These are phyloP conservation scores for Rhyzopertha dominica DNA, from an alignment of 1,140 invertebrate genomes.

Conservation along the genomic window DNA sequence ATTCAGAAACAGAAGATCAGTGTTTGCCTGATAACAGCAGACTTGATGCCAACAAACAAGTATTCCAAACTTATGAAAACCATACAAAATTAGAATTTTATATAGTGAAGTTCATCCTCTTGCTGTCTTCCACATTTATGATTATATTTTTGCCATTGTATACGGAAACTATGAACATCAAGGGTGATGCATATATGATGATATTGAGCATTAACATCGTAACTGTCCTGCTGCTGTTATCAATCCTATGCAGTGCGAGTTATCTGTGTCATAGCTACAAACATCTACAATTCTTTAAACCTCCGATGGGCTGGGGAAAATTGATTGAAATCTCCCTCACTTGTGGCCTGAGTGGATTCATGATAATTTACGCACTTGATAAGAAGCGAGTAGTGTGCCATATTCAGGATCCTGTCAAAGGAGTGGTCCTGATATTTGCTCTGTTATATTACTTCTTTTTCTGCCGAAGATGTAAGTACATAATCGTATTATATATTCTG, in stretches of 20 bases:
- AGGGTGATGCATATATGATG: slow-evolving; percentile 34
- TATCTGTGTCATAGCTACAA: slow-evolving; percentile 27
- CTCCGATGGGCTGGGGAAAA: slow-evolving; percentile 25
- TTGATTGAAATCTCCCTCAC: slow-evolving; percentile 26
- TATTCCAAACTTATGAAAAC: slow-evolving; percentile 14
- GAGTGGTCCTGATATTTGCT: slow-evolving; percentile 53
- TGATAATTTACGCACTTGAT: slow-evolving; percentile 37
- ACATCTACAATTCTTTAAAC: slow-evolving; percentile 25
- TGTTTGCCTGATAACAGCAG: slow-evolving; percentile 27
- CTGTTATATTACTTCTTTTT: slow-evolving; percentile 58
- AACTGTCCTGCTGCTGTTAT: slow-evolving; percentile 20
- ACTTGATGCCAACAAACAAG: slow-evolving; percentile 16
- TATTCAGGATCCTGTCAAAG: slow-evolving; percentile 57
- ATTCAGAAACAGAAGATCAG: slow-evolving; percentile 31
- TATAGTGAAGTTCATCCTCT: slow-evolving; percentile 24
- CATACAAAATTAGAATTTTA: slow-evolving; percentile 39
- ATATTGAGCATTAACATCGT: slow-evolving; percentile 28
- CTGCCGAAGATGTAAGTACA: slow-evolving; percentile 54
- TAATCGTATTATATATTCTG: neutral
- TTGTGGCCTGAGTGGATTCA: slow-evolving; percentile 27
- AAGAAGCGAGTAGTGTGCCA: slow-evolving; percentile 52
- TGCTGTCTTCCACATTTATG: slow-evolving; percentile 29
- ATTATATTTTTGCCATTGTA: slow-evolving; percentile 38
- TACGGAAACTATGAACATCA: slow-evolving; percentile 29
- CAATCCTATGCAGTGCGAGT: slow-evolving; percentile 23